phyloP scores from a whole-genome alignment of 2,113 vertebrate genomes.

The Xiphias gladius region DNA sequence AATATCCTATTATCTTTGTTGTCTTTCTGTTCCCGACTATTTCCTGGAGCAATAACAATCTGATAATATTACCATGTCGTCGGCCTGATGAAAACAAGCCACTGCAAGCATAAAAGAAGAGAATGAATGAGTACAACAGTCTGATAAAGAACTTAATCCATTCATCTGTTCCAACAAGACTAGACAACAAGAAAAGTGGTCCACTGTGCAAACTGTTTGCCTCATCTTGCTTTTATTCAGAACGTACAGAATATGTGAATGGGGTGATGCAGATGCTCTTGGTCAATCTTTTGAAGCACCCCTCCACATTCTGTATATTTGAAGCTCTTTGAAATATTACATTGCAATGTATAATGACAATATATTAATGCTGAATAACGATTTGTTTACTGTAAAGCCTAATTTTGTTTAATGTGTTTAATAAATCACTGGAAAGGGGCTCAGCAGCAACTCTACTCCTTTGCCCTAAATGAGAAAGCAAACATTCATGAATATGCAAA shows the following conservation, averaged over 20 bases:
- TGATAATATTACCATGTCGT: conserved; percentile 35
- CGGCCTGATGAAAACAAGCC: conserved; percentile 35
- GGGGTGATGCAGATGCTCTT: conserved; percentile 7
- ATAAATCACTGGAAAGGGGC: too few species aligned
- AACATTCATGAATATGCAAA: conserved; percentile 33
- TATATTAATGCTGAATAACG: conserved; percentile 24
- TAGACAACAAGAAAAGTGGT: conserved; percentile 32
- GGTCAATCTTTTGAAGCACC: conserved; percentile 2
- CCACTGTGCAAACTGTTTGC: conserved; percentile 8
- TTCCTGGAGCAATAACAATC: conserved; percentile 38
- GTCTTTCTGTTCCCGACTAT: not conserved
- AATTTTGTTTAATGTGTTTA: not conserved
- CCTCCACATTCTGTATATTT: too few species aligned
- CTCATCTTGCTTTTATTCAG: conserved; percentile 7
- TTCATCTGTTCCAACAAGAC: conserved; percentile 51
- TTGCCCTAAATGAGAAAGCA: conserved; percentile 10
- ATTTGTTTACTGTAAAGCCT: conserved; percentile 21
- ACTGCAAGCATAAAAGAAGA: conserved; percentile 24
- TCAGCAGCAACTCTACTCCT: too few species aligned
- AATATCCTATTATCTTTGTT: conserved; percentile 27
- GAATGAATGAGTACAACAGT: conserved; percentile 1
- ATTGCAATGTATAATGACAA: conserved; percentile 2
- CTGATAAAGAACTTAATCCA: conserved; percentile 51
- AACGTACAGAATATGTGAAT: conserved; percentile 3
- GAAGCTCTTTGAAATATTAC: conserved; percentile 32